Base-by-base conservation (phyloP, 2,113 vertebrate species). In the Rallus limicola region DNA sequence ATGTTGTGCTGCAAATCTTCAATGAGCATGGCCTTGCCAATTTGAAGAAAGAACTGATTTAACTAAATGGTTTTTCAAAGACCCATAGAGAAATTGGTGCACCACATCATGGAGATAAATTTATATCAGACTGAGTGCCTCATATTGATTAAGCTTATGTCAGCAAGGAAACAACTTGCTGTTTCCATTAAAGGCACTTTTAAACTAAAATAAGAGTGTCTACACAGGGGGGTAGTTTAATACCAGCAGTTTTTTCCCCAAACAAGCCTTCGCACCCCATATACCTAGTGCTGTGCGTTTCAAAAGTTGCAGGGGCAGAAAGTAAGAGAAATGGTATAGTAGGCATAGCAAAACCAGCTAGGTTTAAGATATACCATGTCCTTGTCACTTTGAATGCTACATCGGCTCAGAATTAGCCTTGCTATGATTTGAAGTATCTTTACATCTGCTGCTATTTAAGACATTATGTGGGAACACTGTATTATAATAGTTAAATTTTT, bases 101-200 rank as follows among this genome's bases (percentile, higher is more conserved):
- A 52, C 31, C 29, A 9, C 72, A 92, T 94, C 63, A 81, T 0
- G 5, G 59, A 87, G 75, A 90, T 90, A 86, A 94, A 95, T 94
- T 88, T 92, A 6, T 81, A 86, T 77, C 62, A 86, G 90, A 60
- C 65, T 94, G 80, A 96, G 86, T 90, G 86, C 60, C 44, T 94
- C 10, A 2, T 96, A 94, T 96, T 93, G 95, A 96, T 96, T 93
- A 92, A 86, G 82, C 72, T 93, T 92, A 78, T 84, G 90, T 93
- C 90, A 94, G 82, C 86, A 95, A 95, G 88, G 56, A 94, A 84
- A 92, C 93, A 86, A 94, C 82, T 90, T 71, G 64, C 64, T 94
- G 93, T 96, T 93, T 92, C 90, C 76, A 86, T 81, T 86, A 96
- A 95, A 96, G 59, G 42, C 85, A 64, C 68, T 92, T 95, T 88